phyloP scores from a whole-genome alignment of 2,888 invertebrate species.

The Gerris lacustris region DNA sequence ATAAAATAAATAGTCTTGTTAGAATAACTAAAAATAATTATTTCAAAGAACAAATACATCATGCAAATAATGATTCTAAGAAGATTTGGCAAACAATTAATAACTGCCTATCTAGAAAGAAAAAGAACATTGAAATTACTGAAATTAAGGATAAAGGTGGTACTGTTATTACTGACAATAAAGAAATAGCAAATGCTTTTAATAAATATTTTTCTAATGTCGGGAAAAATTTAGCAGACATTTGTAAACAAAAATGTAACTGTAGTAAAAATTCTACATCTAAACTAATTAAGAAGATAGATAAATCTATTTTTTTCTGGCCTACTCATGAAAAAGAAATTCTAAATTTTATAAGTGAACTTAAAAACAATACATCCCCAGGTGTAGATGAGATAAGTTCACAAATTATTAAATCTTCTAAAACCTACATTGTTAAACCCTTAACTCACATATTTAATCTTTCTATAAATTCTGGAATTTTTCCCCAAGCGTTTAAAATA shows the following conservation, averaged over 20 bases:
- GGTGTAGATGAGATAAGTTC: slow-evolving; percentile 14
- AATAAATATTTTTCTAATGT: slow-evolving; percentile 10
- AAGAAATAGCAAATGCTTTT: slow-evolving; percentile 11
- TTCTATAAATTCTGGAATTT: slow-evolving; percentile 6
- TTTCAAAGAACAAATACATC: slow-evolving; percentile 3
- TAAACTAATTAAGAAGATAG: not conserved
- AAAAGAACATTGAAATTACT: not conserved
- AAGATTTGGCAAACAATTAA: not conserved
- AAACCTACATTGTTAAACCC: slow-evolving; percentile 9
- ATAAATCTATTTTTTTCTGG: slow-evolving; percentile 11
- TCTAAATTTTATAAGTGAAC: slow-evolving; percentile 9
- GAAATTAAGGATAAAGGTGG: not conserved
- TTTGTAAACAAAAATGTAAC: slow-evolving; percentile 4
- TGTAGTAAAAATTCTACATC: not conserved
- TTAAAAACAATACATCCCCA: slow-evolving; percentile 9
- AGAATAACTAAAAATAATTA: slow-evolving; percentile 8
- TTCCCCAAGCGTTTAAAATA: slow-evolving; percentile 19
- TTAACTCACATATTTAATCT: slow-evolving; percentile 18
- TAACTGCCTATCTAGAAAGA: not conserved
- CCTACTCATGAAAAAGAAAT: slow-evolving; percentile 10
- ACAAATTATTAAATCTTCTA: slow-evolving; percentile 10
- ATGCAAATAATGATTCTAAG: slow-evolving; percentile 6
- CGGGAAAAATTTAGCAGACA: not conserved
- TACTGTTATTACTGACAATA: not conserved
- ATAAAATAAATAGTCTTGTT: not conserved